Conservation (phyloP, 2,113 vertebrate genomes). For the Thinocorus orbignyianus region DNA sequence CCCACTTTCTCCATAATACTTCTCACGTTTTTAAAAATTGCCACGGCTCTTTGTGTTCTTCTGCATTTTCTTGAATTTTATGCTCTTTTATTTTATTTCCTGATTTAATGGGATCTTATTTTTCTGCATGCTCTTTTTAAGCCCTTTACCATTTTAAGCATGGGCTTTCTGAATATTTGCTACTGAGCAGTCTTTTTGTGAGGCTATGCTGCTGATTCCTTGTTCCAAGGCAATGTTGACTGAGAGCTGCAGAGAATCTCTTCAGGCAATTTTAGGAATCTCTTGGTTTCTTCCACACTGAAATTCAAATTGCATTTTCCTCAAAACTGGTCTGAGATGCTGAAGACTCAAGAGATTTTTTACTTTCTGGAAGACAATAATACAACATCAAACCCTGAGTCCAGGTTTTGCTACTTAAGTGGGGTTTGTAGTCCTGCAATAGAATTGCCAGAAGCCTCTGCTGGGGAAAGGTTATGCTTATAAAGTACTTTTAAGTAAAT, state of each 20-base stretch:
- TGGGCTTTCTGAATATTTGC: not conserved
- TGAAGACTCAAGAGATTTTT: not conserved
- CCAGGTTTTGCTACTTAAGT: not conserved
- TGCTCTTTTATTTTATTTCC: not conserved
- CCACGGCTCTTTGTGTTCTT: not conserved
- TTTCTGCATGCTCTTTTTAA: not conserved
- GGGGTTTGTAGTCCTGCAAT: not conserved
- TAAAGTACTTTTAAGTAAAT: not conserved
- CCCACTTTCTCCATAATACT: not conserved
- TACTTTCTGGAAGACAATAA: not conserved
- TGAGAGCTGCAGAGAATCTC: not conserved
- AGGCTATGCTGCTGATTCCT: not conserved
- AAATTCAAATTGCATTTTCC: not conserved
- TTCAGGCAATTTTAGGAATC: not conserved
- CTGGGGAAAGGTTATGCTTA: not conserved
- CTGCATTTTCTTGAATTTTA: not conserved
- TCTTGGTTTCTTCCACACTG: not conserved
- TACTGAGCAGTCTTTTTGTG: not conserved
- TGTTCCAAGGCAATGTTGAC: not conserved
- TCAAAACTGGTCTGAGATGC: not conserved
- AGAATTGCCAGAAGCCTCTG: not conserved
- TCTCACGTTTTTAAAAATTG: not conserved
- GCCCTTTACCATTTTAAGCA: not conserved
- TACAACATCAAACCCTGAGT: not conserved
- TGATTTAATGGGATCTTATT: not conserved